Base-by-base conservation (phyloP, 2,113 vertebrate species). In the Percina caprodes region DNA sequence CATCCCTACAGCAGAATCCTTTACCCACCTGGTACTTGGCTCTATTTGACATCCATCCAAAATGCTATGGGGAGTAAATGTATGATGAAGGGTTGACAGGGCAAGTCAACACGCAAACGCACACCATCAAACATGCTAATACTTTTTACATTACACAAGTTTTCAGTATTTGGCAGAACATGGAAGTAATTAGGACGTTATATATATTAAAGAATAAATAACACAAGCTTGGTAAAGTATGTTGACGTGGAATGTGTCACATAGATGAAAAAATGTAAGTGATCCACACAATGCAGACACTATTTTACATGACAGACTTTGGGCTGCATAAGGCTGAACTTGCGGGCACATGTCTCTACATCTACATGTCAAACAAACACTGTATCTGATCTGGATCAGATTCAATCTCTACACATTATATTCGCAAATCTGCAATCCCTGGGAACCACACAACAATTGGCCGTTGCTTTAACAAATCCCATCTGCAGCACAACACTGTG, bases 11-110 rank as follows among this genome's bases (percentile, higher is more conserved):
- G 92, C 85, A 45, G 74, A 89, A 88, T 86, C 82, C 48, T 51
- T 81, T 80, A 76, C 86, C 85, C 88, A 92, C 92, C 90, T 92
- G 92, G 90, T 90, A 81, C 83, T 85, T 83, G 83, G 73, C 48
- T 77, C 71, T 26, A 71, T 82, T 83, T 87, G 86, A 88, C 80
- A 85, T 82, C 56, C 87, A 52, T 76, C 76, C 77, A 55, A 39
- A 82, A 49, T 11, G 13, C 90, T 86, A 90, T 35, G 72, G 88
- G 87, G 92, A 89, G 74, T 55, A 30, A 54, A 79, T 42, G 85
- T 49, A 62, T 56, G 79, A 86, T 13, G 77, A 66, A 46, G 74
- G 83, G 79, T 69, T 91, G 90, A 92, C 89, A 89, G 82, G 62
- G 69, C 52, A 72, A 88, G 86, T 88, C 86, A 84, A 67, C 68